phyloP scores from a whole-genome alignment of 2,113 vertebrate species.

The Acrocephalus kingi region DNA sequence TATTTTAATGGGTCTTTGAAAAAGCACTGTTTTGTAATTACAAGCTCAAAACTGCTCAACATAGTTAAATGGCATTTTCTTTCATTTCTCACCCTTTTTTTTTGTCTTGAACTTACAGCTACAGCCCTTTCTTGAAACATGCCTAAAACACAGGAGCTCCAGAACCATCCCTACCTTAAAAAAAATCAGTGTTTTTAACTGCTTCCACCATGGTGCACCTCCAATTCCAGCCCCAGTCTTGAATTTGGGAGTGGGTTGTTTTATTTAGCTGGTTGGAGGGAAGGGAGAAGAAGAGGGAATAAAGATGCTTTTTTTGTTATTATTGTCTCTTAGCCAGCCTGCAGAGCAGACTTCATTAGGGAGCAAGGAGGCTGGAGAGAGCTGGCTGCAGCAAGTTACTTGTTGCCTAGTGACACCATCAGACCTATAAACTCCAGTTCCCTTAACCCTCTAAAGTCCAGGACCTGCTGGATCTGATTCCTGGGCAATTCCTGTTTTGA shows the following conservation, averaged over 20 bases:
- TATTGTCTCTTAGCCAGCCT: neutral
- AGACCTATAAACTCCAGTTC: constrained; percentile 32
- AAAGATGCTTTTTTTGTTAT: neutral
- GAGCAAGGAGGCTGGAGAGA: neutral
- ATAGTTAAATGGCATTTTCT: neutral
- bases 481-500: neutral
- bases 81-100: neutral
- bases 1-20: neutral
- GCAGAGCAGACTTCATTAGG: neutral
- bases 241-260: fast-evolving
- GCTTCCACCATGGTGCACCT: neutral
- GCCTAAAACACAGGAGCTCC: neutral
- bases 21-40: neutral
- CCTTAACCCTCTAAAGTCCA: constrained; percentile 33
- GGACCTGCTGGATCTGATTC: neutral
- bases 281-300: neutral
- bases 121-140: neutral
- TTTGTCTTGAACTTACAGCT: neutral
- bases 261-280: neutral
- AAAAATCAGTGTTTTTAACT: neutral
- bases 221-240: neutral
- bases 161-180: neutral
- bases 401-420: constrained; percentile 63
- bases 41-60: neutral
- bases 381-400: constrained; percentile 44